These are phyloP conservation scores for Pyrrhosoma nymphula DNA, from an alignment of 2,888 invertebrate genomes.

Conservation along the genomic window DNA sequence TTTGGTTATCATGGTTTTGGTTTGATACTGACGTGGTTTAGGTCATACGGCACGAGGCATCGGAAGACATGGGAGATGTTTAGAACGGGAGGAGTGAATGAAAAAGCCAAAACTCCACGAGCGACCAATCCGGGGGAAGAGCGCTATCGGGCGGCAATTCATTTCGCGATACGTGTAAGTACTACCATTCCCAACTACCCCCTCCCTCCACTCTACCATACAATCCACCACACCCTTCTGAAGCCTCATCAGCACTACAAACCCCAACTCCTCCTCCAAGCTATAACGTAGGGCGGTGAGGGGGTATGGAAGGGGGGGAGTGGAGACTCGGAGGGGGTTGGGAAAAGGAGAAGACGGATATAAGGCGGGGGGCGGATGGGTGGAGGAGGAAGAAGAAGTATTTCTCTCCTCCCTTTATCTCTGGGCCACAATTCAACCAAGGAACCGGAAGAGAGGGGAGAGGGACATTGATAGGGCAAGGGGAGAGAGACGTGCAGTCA, in stretches of 20 bases:
- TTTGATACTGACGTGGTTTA: too few relatives aligned
- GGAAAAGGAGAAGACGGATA: neutral
- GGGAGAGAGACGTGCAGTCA: neutral
- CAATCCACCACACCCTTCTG: neutral
- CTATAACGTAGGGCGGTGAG: neutral
- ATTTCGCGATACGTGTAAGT: neutral
- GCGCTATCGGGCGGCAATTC: constrained; percentile 52
- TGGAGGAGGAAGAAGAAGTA: neutral
- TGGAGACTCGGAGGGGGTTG: neutral
- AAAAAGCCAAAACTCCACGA: constrained; percentile 29
- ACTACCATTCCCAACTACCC: neutral
- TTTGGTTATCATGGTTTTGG: too few relatives aligned
- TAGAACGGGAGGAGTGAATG: neutral
- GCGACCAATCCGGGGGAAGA: constrained; percentile 1
- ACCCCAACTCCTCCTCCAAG: neutral
- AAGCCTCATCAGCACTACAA: neutral
- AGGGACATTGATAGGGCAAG: neutral
- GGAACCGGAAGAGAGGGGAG: neutral
- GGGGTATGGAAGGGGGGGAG: neutral
- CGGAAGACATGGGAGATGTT: too few relatives aligned
- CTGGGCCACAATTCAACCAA: constrained; percentile 45
- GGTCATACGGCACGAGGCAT: too few relatives aligned
- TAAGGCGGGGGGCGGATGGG: neutral
- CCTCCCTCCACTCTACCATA: neutral
- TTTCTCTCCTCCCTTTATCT: constrained; percentile 35